These are phyloP conservation scores for Syndactyla subalaris DNA, from an alignment of 2,797 vertebrate genomes.

Conservation along the genomic window DNA sequence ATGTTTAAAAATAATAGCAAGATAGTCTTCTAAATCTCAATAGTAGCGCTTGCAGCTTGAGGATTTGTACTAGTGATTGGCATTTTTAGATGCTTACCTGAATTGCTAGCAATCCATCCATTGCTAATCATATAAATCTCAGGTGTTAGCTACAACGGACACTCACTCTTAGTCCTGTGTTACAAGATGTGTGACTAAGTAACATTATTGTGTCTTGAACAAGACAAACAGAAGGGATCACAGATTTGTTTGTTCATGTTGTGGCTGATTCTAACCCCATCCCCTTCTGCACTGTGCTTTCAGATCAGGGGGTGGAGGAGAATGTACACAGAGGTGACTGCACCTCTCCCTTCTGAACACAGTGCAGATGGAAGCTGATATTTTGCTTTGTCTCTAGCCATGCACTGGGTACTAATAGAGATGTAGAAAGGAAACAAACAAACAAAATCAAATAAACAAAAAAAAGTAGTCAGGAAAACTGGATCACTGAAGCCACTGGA, in stretches of 20 bases:
- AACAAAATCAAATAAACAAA: neutral
- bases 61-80: neutral
- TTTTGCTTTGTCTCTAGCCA: neutral
- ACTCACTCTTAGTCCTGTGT: neutral
- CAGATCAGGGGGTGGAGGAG: neutral
- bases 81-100: neutral
- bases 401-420: neutral
- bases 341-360: neutral
- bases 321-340: neutral
- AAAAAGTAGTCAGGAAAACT: neutral
- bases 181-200: neutral
- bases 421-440: neutral
- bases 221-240: neutral
- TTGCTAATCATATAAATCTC: neutral
- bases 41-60: accelerated
- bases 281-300: neutral
- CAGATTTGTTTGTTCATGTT: neutral
- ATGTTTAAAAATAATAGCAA: neutral
- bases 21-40: neutral
- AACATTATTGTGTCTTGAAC: neutral
- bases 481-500: neutral
- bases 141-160: neutral
- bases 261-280: neutral
- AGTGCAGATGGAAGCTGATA: neutral
- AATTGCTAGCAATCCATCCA: neutral